Conservation (phyloP, 2,888 invertebrate genomes). For the Cyclophora albipunctata region DNA sequence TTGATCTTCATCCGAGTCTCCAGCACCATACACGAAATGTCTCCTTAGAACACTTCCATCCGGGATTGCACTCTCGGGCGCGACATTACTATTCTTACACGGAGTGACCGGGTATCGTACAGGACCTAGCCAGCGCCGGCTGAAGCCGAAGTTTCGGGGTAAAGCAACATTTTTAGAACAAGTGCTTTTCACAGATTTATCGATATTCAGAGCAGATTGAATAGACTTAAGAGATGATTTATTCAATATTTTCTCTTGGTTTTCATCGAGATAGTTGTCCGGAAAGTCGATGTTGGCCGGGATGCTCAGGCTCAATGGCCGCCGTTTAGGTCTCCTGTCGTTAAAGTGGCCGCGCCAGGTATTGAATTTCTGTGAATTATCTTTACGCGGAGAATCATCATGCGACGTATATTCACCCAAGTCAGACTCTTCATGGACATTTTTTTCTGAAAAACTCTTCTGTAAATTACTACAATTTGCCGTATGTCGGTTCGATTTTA, state of each 20-base stretch:
- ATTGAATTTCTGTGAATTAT: conserved; percentile 49
- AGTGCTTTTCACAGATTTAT: conserved; percentile 47
- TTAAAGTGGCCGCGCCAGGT: conserved; percentile 58
- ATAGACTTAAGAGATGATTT: conserved; percentile 57
- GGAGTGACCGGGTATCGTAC: conserved; percentile 80
- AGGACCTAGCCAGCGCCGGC: conserved; percentile 78
- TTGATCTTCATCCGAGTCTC: conserved; percentile 78
- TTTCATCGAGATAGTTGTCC: conserved; percentile 47
- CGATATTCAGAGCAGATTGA: conserved; percentile 56
- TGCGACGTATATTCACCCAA: conserved; percentile 49
- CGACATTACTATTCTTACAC: conserved; percentile 60
- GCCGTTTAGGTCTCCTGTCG: conserved; percentile 44
- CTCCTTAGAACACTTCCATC: conserved; percentile 53
- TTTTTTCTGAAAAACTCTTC: conserved; percentile 60
- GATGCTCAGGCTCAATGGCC: conserved; percentile 65
- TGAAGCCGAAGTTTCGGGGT: conserved; percentile 75
- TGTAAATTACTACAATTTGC: conserved; percentile 47
- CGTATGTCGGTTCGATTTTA: conserved; percentile 45
- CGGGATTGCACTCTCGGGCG: conserved; percentile 43
- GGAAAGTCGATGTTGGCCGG: conserved; percentile 55
- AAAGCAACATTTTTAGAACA: conserved; percentile 65
- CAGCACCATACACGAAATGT: conserved; percentile 68
- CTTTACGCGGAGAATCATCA: conserved; percentile 56
- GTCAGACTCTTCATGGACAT: conserved; percentile 53
- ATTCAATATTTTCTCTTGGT: conserved; percentile 39